Evolutionary conservation across 2,113 vertebrate genomes (phyloP), one percentile per base, ranked within the genome.

Genomic region (Lanius collurio): DNA sequence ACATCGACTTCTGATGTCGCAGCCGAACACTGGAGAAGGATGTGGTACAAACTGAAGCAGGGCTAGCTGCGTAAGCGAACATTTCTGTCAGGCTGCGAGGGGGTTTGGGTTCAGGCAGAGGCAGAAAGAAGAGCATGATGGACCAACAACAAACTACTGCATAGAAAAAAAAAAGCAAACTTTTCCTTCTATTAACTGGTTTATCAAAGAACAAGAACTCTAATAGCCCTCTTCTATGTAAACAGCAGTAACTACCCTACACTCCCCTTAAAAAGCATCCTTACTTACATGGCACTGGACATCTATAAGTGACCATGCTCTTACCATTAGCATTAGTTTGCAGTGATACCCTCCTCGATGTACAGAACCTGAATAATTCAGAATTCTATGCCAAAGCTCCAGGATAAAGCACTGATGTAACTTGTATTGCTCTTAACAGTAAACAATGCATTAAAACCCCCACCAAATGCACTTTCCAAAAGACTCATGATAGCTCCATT

Each of bases 1-100:
- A 98, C 98, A 98, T 97, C 80, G 97, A 98, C 97, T 98, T 98
- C 98, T 98, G 98, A 98, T 98, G 98, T 98, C 98, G 98, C 98
- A 98, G 98, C 96, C 97, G 98, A 98, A 98, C 96, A 95, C 98
- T 98, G 97, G 98, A 97, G 96, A 98, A 98, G 97, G 98, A 98
- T 97, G 98, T 97, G 80, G 98, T 97, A 96, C 96, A 98, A 94
- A 98, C 94, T 95, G 98, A 98, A 96, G 98, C 98, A 95, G 98
- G 98, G 96, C 98, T 98, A 98, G 98, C 98, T 97, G 98, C 97
- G 77, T 98, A 97, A 98, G 98, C 96, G 98, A 98, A 97, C 98
- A 98, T 98, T 98, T 98, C 98, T 96, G 98, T 98, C 98, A 98
- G 98, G 98, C 98, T 99, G 97, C 68, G 97, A 97, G 96, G 97